These are phyloP conservation scores for Gobionotothen gibberifrons DNA, from an alignment of 2,797 vertebrate genomes.

Conservation along the genomic window DNA sequence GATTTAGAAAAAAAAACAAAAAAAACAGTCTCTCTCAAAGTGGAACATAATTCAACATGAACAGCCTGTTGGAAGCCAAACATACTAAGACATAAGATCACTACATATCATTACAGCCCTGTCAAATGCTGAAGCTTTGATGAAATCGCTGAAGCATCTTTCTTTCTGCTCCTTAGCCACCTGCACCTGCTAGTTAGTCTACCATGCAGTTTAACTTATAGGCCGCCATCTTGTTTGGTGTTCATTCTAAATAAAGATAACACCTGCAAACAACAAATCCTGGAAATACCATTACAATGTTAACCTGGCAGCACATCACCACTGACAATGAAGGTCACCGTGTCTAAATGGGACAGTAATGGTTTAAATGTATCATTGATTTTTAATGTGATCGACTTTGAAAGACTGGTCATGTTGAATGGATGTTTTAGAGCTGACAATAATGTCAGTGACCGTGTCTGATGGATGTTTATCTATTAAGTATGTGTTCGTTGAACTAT, in stretches of 20 bases:
- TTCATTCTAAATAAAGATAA: conserved; percentile 36
- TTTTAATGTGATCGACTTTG: not conserved
- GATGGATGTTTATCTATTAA: not conserved
- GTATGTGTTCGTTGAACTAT: conserved; percentile 19
- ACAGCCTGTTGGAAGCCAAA: not conserved
- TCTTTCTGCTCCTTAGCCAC: not conserved
- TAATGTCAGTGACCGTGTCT: not conserved
- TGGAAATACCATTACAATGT: not conserved
- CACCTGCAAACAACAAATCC: conserved; percentile 11
- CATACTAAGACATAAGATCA: not conserved
- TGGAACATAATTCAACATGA: not conserved
- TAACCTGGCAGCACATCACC: not conserved
- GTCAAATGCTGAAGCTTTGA: not conserved
- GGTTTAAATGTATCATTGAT: not conserved
- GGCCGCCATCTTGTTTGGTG: not conserved
- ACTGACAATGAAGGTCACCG: not conserved
- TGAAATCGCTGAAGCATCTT: conserved; percentile 7
- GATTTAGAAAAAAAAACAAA: not conserved
- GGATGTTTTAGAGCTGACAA: not conserved
- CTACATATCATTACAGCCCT: not conserved
- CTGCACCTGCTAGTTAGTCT: conserved; percentile 28
- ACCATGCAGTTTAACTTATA: conserved; percentile 5
- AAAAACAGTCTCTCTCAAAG: not conserved
- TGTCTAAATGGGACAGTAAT: not conserved
- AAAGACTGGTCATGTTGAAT: not conserved